These are phyloP conservation scores for Zophobas atratus DNA, from an alignment of 1,140 invertebrate genomes.

Conservation along the genomic window DNA sequence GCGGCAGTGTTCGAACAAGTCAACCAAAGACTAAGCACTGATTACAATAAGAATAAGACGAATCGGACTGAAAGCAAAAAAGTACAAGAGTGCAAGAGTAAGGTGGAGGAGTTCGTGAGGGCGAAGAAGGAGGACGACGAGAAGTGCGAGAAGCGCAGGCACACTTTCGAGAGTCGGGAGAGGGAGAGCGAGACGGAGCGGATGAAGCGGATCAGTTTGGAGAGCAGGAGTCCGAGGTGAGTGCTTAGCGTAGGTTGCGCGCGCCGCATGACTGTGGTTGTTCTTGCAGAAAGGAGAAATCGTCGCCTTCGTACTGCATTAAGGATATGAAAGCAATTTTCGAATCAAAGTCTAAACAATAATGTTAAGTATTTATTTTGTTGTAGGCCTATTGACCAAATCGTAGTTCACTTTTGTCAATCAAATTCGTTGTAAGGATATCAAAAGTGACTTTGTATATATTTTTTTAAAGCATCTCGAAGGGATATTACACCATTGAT, in stretches of 20 bases:
- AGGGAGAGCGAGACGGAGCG: slow-evolving; percentile 59
- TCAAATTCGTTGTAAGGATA: slow-evolving; percentile 30
- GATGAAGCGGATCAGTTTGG: slow-evolving; percentile 61
- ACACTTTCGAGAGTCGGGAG: slow-evolving; percentile 63
- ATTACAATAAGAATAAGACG: slow-evolving; percentile 13
- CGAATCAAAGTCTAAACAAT: slow-evolving; percentile 74
- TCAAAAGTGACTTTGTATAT: slow-evolving; percentile 14
- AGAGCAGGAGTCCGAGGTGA: slow-evolving; percentile 63
- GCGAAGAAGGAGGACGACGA: slow-evolving; percentile 53
- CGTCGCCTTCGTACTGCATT: slow-evolving; percentile 80
- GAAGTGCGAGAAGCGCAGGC: slow-evolving; percentile 60
- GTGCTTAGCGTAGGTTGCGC: neutral
- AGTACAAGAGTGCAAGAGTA: slow-evolving; percentile 18
- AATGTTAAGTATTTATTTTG: slow-evolving; percentile 46
- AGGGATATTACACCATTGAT: slow-evolving; percentile 5
- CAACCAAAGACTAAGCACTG: slow-evolving; percentile 50
- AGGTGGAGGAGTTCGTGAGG: slow-evolving; percentile 15
- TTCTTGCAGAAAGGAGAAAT: slow-evolving; percentile 75
- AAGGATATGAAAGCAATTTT: slow-evolving; percentile 85
- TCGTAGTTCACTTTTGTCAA: slow-evolving; percentile 15
- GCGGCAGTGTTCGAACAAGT: slow-evolving; percentile 62
- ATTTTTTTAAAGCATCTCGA: slow-evolving; percentile 6
- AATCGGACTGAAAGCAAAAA: slow-evolving; percentile 13
- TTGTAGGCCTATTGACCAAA: slow-evolving; percentile 13
- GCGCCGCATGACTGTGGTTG: slow-evolving; percentile 39